Percentiles rank a stretch among this genome's conserved stretches.
phyloP scores from a whole-genome alignment of 2,888 invertebrate genomes.

The Alitta virens region DNA sequence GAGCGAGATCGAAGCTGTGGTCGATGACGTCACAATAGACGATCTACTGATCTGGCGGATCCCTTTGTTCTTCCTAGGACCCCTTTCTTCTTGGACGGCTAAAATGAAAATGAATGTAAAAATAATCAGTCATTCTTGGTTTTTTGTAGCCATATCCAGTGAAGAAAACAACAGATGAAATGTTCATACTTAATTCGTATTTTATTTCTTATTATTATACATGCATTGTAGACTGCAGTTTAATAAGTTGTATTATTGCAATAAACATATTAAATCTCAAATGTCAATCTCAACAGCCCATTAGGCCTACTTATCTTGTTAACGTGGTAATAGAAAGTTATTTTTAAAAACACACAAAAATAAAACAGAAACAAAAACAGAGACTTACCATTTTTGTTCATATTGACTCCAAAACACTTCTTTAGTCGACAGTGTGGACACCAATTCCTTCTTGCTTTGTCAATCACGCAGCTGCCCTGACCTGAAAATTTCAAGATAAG shows the following conservation, averaged over 20 bases:
- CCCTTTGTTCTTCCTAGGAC: conserved; percentile 65
- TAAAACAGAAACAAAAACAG: too few species aligned
- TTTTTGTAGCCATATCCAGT: neutral
- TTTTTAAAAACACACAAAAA: too few species aligned
- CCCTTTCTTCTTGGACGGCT: conserved; percentile 84
- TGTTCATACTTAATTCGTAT: too few species aligned
- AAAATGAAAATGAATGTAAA: conserved; percentile 5
- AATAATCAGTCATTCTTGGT: neutral
- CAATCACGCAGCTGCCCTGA: conserved; percentile 72
- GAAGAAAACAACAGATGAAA: neutral
- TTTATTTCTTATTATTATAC: too few species aligned
- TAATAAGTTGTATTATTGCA: too few species aligned
- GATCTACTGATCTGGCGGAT: neutral
- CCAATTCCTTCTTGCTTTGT: conserved; percentile 82
- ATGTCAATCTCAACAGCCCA: neutral
- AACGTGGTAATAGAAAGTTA: too few species aligned
- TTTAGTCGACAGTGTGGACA: conserved; percentile 80
- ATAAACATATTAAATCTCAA: too few species aligned
- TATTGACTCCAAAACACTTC: conserved; percentile 73
- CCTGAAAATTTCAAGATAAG: too few species aligned
- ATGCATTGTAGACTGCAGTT: too few species aligned
- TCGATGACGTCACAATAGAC: neutral
- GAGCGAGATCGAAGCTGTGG: neutral
- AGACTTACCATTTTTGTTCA: conserved; percentile 71
- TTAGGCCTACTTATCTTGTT: too few species aligned